Conservation (phyloP, 2,113 vertebrate species). For the Notothenia rossii region DNA sequence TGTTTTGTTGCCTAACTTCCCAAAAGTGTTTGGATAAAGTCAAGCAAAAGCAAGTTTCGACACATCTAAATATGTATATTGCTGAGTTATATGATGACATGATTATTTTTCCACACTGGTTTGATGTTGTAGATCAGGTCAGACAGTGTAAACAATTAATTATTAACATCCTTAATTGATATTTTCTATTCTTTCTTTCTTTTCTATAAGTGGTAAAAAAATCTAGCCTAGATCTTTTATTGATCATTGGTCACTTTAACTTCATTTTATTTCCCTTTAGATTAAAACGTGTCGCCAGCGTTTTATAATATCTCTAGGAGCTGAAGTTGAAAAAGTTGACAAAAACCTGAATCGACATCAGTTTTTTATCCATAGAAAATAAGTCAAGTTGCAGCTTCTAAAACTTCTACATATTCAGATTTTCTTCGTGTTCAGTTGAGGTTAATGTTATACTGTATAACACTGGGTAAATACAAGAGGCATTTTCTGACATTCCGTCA, state of each 20-base stretch:
- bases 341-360: too few species aligned
- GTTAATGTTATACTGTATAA: too few species aligned
- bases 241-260: not conserved
- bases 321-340: not conserved
- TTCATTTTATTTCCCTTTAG: not conserved
- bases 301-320: not conserved
- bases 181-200: not conserved
- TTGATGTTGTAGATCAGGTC: slow-evolving; percentile 17
- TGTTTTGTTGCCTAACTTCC: slow-evolving; percentile 30
- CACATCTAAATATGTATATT: not conserved
- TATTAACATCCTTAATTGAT: not conserved
- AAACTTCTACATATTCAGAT: too few species aligned
- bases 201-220: not conserved
- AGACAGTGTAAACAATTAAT: not conserved
- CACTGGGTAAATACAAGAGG: too few species aligned
- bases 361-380: too few species aligned
- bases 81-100: not conserved
- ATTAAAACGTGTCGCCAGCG: not conserved
- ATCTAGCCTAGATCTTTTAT: not conserved
- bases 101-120: too few species aligned
- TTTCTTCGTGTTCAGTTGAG: too few species aligned
- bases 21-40: slow-evolving; percentile 21
- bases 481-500: too few species aligned
- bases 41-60: slow-evolving; percentile 24
- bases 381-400: too few species aligned